Base-by-base conservation (phyloP, 2,113 vertebrate species). In the Proteles cristata region DNA sequence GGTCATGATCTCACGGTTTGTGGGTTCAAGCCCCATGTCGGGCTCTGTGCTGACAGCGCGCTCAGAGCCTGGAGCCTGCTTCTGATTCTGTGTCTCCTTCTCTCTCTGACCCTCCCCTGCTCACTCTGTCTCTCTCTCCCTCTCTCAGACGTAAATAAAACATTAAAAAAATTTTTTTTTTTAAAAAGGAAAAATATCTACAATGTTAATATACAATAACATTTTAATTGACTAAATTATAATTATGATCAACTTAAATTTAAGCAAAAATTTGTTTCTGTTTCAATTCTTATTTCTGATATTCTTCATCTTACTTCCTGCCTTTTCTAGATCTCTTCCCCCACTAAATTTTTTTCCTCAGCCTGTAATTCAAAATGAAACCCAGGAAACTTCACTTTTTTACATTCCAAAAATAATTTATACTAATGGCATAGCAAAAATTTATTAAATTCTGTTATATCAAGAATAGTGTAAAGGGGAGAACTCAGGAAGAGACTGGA, bases 391-490 rank as follows among this genome's bases (percentile, higher is more conserved):
- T 88, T 96, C 31, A 88, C 12, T 45, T 68, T 83, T 89, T 80
- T 80, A 17, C 58, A 73, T 90, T 28, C 14, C 28, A 94, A 92
- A 94, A 68, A 33, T 14, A 66, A 58, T 77, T 53, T 53, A 61
- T 77, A 88, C 58, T 76, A 93, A 87, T 66, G 82, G 33, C 33
- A 90, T 0, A 87, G 17, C 35, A 95, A 95, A 90, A 91, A 33
- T 31, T 12, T 80, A 85, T 2, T 55, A 25, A 4, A 86, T 82
- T 93, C 58, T 90, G 26, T 74, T 82, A 43, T 79, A 81, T 39
- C n/a, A 93, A 31, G 15, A 90, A 16, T 53, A 86, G 11, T 17
- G 76, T 2, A 91, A 86, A 87, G 16, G 15, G 39, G 4, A 88
- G 10, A 91, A 76, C 11, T 82, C 73, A 88, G 45, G 48, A 97